phyloP scores from a whole-genome alignment of 2,113 vertebrate genomes.

The Struthio camelus region DNA sequence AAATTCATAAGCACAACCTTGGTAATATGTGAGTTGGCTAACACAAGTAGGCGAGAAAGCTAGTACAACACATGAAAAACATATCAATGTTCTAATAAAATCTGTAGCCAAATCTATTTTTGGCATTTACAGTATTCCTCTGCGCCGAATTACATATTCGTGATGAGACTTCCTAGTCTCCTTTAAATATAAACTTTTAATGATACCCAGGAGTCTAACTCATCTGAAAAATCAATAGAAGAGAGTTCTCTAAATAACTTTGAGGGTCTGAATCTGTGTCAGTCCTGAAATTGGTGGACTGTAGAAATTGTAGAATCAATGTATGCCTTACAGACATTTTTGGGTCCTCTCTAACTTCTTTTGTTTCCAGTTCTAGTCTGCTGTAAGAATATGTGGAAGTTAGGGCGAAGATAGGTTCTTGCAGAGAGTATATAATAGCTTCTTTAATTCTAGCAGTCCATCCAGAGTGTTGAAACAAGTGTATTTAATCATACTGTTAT shows the following conservation, averaged over 20 bases:
- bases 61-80: constrained; percentile 11
- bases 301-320: background rate
- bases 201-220: background rate
- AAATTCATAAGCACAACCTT: constrained; percentile 10
- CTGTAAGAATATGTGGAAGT: background rate
- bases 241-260: background rate
- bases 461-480: background rate
- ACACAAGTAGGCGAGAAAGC: background rate
- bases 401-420: background rate
- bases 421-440: background rate
- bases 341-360: background rate
- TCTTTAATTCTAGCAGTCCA: background rate
- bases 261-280: background rate
- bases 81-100: constrained; percentile 11
- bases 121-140: background rate
- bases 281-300: background rate
- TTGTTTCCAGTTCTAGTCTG: background rate
- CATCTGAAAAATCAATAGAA: background rate
- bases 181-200: background rate
- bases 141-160: background rate
- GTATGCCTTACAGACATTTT: background rate
- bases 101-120: background rate
- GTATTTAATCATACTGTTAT: background rate
- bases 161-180: background rate
- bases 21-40: constrained; percentile 1